These are phyloP conservation scores for Halcyon chelicuti DNA, from an alignment of 2,797 vertebrate genomes.

Conservation along the genomic window DNA sequence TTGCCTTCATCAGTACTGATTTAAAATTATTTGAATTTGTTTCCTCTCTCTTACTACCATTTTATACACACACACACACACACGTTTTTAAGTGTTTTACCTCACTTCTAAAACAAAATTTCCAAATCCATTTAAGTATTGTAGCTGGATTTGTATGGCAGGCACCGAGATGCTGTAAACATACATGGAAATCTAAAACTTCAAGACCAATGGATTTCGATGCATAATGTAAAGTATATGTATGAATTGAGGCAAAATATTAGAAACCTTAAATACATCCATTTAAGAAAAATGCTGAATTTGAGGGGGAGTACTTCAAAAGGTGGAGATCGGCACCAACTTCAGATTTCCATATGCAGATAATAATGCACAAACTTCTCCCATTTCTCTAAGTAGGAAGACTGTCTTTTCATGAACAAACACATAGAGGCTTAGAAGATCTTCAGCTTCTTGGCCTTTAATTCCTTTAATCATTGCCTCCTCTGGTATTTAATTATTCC, in stretches of 20 bases:
- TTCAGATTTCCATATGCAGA: neutral
- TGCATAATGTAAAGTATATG: rapidly evolving
- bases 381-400: neutral
- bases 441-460: neutral
- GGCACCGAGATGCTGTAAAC: neutral
- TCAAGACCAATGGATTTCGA: neutral
- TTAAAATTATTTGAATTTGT: neutral
- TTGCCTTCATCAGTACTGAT: neutral
- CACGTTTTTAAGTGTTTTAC: neutral
- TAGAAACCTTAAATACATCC: neutral
- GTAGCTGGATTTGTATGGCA: neutral
- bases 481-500: neutral
- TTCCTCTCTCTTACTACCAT: neutral
- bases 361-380: neutral
- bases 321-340: neutral
- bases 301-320: neutral
- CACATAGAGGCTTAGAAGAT: neutral
- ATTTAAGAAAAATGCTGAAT: neutral
- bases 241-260: neutral
- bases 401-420: neutral
- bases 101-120: neutral
- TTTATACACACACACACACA: rapidly evolving
- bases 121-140: neutral
- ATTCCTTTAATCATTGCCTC: neutral
- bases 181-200: neutral